Evolutionary conservation across 1,140 invertebrate genomes (phyloP).

Genomic region (Saccostrea cuccullata): DNA sequence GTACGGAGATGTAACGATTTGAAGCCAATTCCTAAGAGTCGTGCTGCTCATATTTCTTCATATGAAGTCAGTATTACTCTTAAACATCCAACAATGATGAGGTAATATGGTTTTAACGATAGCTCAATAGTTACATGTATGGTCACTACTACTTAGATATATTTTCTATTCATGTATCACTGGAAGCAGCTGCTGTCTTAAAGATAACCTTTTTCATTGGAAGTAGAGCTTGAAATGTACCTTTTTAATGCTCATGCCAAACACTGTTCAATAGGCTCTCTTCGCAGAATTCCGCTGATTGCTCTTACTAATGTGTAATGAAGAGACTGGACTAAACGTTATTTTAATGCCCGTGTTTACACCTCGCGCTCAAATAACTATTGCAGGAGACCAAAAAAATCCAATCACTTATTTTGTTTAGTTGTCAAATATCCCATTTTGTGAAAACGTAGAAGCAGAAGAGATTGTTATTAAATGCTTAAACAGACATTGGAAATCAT

Average conservation of each 20-base stretch:
- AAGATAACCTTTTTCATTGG: too few relatives aligned
- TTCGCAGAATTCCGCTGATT: background rate
- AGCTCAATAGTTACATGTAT: too few relatives aligned
- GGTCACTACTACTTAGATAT: too few relatives aligned
- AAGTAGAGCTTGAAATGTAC: too few relatives aligned
- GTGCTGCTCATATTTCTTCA: too few relatives aligned
- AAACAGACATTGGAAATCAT: constrained; percentile 33
- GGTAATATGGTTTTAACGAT: too few relatives aligned
- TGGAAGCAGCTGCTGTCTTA: too few relatives aligned
- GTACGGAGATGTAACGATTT: too few relatives aligned
- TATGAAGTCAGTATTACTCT: too few relatives aligned
- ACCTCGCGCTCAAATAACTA: background rate
- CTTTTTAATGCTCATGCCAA: background rate
- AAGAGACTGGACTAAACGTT: constrained; percentile 8
- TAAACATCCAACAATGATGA: too few relatives aligned
- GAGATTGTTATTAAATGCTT: constrained; percentile 31
- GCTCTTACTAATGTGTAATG: background rate
- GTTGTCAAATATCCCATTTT: constrained; percentile 18
- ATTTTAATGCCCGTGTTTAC: background rate
- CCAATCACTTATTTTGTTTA: constrained; percentile 32
- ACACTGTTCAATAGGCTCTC: background rate
- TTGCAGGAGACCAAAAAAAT: background rate
- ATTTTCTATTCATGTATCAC: too few relatives aligned
- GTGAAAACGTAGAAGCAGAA: background rate
- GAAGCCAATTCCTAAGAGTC: too few relatives aligned